phyloP scores from a whole-genome alignment of 2,888 invertebrate genomes.

The Acanthosepion pharaonis region DNA sequence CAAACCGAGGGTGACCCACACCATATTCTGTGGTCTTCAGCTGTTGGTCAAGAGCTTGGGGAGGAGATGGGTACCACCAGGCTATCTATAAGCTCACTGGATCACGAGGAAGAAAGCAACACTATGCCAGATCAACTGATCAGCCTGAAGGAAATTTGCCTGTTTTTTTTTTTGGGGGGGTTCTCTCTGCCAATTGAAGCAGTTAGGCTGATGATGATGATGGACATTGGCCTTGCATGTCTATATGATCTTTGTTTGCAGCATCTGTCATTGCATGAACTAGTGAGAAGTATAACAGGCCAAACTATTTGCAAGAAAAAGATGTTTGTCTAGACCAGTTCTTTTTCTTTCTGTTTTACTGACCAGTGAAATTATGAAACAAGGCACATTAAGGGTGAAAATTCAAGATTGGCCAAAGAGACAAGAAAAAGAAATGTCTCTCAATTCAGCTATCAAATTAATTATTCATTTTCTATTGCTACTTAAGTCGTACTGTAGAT shows the following conservation, averaged over 20 bases:
- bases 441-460: background rate
- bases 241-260: background rate
- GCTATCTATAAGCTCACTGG: no score
- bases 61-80: no score
- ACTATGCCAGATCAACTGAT: no score
- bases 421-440: background rate
- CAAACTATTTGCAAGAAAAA: background rate
- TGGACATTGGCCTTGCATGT: background rate
- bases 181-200: no score
- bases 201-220: no score
- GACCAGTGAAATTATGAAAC: background rate
- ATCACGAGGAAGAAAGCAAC: no score
- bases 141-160: no score
- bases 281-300: background rate
- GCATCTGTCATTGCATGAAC: background rate
- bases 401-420: background rate
- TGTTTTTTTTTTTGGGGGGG: no score
- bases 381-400: background rate
- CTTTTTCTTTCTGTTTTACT: background rate
- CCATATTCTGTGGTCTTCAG: no score
- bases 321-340: background rate
- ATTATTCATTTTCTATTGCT: background rate
- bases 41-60: no score
- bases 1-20: no score
- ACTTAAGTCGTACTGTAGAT: background rate